Evolutionary conservation across 2,888 invertebrate species (phyloP).

Genomic region (Leptarthrus brevirostris): DNA sequence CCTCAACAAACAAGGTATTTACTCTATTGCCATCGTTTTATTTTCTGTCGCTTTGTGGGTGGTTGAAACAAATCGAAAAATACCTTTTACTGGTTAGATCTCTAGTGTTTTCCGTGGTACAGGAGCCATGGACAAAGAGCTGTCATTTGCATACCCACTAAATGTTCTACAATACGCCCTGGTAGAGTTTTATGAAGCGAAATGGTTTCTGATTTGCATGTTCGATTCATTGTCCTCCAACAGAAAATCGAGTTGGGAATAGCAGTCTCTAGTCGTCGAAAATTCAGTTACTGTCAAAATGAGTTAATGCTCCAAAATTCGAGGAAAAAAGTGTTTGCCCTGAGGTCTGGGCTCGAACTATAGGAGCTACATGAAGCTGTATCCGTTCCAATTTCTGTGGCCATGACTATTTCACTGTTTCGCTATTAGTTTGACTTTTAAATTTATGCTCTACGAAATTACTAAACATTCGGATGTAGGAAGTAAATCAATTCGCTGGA

Average conservation of each 20-base stretch:
- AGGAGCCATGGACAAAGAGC: conserved; percentile 30
- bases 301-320: conserved; percentile 41
- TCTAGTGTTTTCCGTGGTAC: conserved; percentile 1
- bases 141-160: conserved; percentile 48
- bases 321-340: conserved; percentile 38
- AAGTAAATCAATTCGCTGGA: conserved; percentile 16
- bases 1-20: conserved; percentile 36
- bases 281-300: conserved; percentile 47
- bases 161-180: conserved; percentile 40
- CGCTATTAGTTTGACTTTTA: conserved; percentile 39
- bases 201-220: conserved; percentile 48
- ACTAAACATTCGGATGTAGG: conserved; percentile 32
- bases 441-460: conserved; percentile 29
- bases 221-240: conserved; percentile 46
- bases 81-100: conserved; percentile 43
- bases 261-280: conserved; percentile 40
- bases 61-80: conserved; percentile 46
- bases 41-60: conserved; percentile 41
- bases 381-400: not conserved
- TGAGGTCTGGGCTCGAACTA: not conserved
- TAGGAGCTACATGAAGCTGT: not conserved
- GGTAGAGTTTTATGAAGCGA: conserved; percentile 46
- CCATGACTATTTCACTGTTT: not conserved
- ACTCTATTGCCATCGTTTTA: conserved; percentile 31
- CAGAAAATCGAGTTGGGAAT: conserved; percentile 44